These are phyloP conservation scores for Callospermophilus lateralis DNA, from an alignment of 2,113 vertebrate species.

Conservation along the genomic window DNA sequence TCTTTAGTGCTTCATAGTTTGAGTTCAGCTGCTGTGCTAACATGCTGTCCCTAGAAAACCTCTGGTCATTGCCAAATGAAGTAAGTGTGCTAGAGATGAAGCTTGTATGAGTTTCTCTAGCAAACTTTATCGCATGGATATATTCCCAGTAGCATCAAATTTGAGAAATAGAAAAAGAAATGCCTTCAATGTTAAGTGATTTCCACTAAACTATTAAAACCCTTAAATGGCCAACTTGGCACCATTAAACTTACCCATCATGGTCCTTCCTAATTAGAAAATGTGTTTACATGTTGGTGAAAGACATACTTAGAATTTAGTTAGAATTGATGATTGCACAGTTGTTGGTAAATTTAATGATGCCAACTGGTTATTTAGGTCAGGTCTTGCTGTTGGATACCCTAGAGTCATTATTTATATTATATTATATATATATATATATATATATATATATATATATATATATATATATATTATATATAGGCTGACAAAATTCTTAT, in stretches of 20 bases:
- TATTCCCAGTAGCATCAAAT: not conserved
- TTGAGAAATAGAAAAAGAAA: not conserved
- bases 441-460: no score
- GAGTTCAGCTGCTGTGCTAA: not conserved
- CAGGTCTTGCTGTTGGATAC: no score
- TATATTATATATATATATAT: no score
- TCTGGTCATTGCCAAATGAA: not conserved
- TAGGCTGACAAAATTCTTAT: conserved; percentile 68
- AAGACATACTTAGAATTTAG: conserved; percentile 68
- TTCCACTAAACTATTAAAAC: conserved; percentile 43
- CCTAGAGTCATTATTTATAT: no score
- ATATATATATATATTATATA: no score
- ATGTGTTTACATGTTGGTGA: conserved; percentile 65
- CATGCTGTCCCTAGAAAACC: not conserved
- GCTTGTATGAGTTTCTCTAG: not conserved
- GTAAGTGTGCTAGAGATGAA: not conserved
- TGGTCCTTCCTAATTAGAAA: conserved; percentile 68
- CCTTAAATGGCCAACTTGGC: conserved; percentile 49
- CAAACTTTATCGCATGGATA: not conserved
- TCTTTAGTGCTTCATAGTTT: not conserved
- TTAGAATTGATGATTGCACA: conserved; percentile 67
- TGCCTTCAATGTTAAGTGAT: conserved; percentile 48
- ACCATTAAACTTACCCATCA: conserved; percentile 61
- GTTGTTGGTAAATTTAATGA: conserved; percentile 70
- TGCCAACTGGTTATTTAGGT: conserved; percentile 64